A percentile compares a stretch with the other conserved stretches of the same genome.
Conservation (phyloP, 2,888 invertebrate genomes). For the Drosophila cyrtoloma region DNA sequence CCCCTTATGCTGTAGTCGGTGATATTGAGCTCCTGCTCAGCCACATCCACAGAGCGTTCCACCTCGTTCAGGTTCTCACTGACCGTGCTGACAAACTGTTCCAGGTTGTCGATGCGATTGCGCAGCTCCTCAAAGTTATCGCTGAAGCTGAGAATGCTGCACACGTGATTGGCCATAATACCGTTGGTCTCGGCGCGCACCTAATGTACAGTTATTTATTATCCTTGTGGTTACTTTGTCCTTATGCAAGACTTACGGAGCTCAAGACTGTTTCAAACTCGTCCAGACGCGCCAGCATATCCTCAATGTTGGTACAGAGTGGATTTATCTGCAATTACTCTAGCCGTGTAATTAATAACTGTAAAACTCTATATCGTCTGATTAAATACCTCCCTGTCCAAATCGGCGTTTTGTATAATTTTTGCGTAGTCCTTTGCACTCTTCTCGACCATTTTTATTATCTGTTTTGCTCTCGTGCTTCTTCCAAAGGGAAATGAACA, state of each 20-base stretch:
- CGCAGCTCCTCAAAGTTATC: conserved; percentile 86
- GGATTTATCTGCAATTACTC: conserved; percentile 84
- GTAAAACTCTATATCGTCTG: too few relatives aligned
- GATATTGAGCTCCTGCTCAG: conserved; percentile 87
- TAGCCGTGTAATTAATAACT: neutral
- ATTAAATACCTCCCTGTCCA: conserved; percentile 86
- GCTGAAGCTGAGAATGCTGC: conserved; percentile 86
- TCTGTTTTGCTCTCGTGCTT: conserved; percentile 32
- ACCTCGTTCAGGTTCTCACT: conserved; percentile 86
- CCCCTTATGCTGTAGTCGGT: conserved; percentile 87
- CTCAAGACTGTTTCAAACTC: conserved; percentile 88
- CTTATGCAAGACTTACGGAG: conserved; percentile 78
- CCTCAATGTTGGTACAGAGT: conserved; percentile 88
- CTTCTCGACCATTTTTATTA: conserved; percentile 85
- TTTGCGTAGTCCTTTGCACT: conserved; percentile 87
- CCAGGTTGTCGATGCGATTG: conserved; percentile 87
- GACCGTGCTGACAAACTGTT: conserved; percentile 86
- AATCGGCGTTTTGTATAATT: conserved; percentile 86
- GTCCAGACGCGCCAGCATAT: conserved; percentile 89
- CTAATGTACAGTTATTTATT: conserved; percentile 43
- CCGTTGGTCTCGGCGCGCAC: conserved; percentile 82
- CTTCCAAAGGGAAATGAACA: neutral
- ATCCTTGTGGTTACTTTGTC: neutral
- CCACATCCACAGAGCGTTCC: conserved; percentile 87
- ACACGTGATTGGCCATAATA: conserved; percentile 85